Evolutionary conservation across 2,797 vertebrate species (phyloP), one percentile per base, ranked within the genome.

Genomic region (Molossus alvarezi): DNA sequence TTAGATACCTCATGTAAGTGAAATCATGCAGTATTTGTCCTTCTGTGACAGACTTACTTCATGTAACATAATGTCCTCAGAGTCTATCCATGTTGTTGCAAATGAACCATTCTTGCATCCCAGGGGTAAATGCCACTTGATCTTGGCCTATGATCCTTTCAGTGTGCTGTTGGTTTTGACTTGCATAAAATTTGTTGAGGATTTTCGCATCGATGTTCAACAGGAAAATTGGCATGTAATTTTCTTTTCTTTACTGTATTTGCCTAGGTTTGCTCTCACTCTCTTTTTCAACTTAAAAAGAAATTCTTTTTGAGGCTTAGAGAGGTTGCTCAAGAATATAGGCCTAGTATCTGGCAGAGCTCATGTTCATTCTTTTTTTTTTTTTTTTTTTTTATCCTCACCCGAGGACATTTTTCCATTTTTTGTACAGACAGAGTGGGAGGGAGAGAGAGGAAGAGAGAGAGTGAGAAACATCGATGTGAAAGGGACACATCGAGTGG

Each of bases 141-240:
- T 80, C 3, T 4, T 87, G 23, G n/a, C 45, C 2, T 45, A 27
- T 65, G 9, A 76, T 41, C 21, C 7, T 60, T 84, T 88, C n/a
- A 88, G 87, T n/a, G 9, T 58, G 25, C 45, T 75, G 4, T 86
- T 86, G 37, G 71, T 69, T 67, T 95, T 29, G 27, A 55, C 65
- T 84, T 96, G 58, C 65, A 9, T 57, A 29, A 25, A 27, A 81
- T 94, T 83, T 65, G 29, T 91, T 53, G 27, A 62, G n/a, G 14
- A 51, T 62, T 88, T 95, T 96, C 69, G 6, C 13, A 89, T 94
- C n/a, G 27, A 72, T 55, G 23, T 57, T 84, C 51, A 92, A 73
- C 64, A 75, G 12, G 20, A n/a, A 83, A 83, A 62, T n/a, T 77
- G 23, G 9, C 29, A 4, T 89, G 3, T 76, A 81, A 60, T 81